These are phyloP conservation scores for Hypena proboscidalis DNA, from an alignment of 2,888 invertebrate species.

Conservation along the genomic window DNA sequence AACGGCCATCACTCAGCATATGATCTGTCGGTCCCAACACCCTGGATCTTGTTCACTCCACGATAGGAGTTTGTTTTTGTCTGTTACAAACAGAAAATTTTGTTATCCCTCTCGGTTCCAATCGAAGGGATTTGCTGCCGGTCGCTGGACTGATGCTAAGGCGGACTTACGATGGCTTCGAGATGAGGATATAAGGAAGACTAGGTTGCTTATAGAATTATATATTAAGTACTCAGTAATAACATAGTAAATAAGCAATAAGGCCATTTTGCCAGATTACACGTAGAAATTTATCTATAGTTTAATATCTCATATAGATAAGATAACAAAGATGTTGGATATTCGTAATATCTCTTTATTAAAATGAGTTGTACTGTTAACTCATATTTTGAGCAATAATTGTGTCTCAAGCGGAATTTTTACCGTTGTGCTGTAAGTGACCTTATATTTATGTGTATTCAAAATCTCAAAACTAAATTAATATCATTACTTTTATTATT, in stretches of 20 bases:
- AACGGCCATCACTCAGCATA: conserved; percentile 92
- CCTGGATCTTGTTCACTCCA: conserved; percentile 69
- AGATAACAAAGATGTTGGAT: too few relatives aligned
- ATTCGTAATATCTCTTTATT: conserved; percentile 13
- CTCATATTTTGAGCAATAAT: conserved; percentile 1
- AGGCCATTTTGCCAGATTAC: conserved; percentile 24
- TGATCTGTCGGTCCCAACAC: conserved; percentile 68
- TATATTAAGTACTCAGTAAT: conserved; percentile 15
- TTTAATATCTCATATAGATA: conserved; percentile 22
- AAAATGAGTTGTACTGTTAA: not conserved
- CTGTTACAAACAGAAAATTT: conserved; percentile 62
- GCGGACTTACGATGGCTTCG: conserved; percentile 46
- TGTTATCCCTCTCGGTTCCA: conserved; percentile 58
- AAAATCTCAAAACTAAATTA: too few relatives aligned
- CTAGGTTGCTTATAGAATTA: conserved; percentile 21
- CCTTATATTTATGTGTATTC: conserved; percentile 17
- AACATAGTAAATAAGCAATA: too few relatives aligned
- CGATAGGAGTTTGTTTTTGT: conserved; percentile 73
- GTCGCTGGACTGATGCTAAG: conserved; percentile 45
- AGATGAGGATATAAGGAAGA: conserved; percentile 40
- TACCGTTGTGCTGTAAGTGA: conserved; percentile 12
- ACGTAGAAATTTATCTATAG: conserved; percentile 23
- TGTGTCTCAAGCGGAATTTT: too few relatives aligned
- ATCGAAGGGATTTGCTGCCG: conserved; percentile 58
- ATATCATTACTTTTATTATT: too few relatives aligned